Evolutionary conservation across 2,888 invertebrate species (phyloP), one percentile per base, ranked within the genome.

Genomic region (Diachrysia chrysitis): DNA sequence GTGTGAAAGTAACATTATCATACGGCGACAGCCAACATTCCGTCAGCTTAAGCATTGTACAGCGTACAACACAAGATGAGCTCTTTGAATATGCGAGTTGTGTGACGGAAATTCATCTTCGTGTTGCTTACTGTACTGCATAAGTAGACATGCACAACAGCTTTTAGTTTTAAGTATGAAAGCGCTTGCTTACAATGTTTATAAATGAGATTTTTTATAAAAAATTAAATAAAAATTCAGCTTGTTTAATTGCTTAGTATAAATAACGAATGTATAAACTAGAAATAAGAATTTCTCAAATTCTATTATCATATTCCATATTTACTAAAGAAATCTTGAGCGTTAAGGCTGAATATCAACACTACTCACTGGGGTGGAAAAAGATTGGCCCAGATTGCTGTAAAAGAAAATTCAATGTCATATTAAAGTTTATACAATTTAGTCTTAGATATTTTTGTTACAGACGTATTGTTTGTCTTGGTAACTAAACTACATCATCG

Each of bases 71-170:
- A 67, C 66, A 65, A 76, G 71, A 71, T 65, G 64, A 71, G 63
- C 65, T 63, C 53, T 73, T 65, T 76, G 71, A 68, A 81, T 65
- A 76, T 70, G 68, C 60, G 68, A 68, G 70, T 65, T 61, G 66
- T 76, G 82, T 64, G 66, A 61, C 63, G 66, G 63, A 66, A 73
- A 76, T 76, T 73, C 68, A 66, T 76, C 66, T 73, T 64, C 60
- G 32, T 66, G 66, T 76, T 57, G 56, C 32, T 32, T 59, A 64
- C 68, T 69, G 61, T 61, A 64, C 55, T 63, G 55, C 42, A 51
- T 53, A 58, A 59, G 61, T 25, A 72, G 9, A 60, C 53, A 46
- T 53, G 37, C 37, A 71, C 51, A 55, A 29, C 19, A 12, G 37
- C 46, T 16, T 61, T 67, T 67, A 53, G 42, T 42, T 42, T 29